Conservation (phyloP, 2,113 vertebrate species). For the Alethe diademata region DNA sequence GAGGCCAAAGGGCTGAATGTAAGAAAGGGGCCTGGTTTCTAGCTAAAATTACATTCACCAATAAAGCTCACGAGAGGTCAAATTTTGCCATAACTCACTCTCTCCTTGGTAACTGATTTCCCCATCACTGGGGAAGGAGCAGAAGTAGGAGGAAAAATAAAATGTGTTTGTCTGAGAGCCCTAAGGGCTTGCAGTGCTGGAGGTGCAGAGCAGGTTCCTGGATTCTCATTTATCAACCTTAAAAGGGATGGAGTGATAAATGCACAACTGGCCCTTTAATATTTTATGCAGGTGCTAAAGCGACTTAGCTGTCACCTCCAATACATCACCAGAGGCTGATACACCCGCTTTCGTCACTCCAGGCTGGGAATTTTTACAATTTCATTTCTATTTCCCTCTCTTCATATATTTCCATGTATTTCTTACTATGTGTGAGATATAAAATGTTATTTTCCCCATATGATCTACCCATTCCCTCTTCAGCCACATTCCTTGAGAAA, state of each 20-base stretch:
- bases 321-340: constrained; percentile 79
- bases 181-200: constrained; percentile 75
- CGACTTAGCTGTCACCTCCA: constrained; percentile 81
- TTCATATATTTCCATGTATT: constrained; percentile 60
- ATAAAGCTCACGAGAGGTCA: constrained; percentile 80
- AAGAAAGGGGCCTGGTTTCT: constrained; percentile 79
- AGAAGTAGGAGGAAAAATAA: constrained; percentile 74
- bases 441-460: constrained; percentile 59
- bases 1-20: constrained; percentile 73
- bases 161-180: constrained; percentile 80
- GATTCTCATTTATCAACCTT: constrained; percentile 86
- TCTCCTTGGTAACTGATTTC: constrained; percentile 77
- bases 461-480: background rate
- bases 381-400: constrained; percentile 72
- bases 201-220: constrained; percentile 79
- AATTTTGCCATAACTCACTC: constrained; percentile 82
- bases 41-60: constrained; percentile 92
- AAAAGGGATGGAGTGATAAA: constrained; percentile 86
- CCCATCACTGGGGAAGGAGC: constrained; percentile 58
- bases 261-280: constrained; percentile 84
- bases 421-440: constrained; percentile 62
- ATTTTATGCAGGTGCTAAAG: constrained; percentile 84
- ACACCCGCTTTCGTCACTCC: constrained; percentile 76
- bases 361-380: constrained; percentile 76
- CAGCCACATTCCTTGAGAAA: background rate